These are phyloP conservation scores for Pavo muticus DNA, from an alignment of 2,113 vertebrate genomes.

Conservation along the genomic window DNA sequence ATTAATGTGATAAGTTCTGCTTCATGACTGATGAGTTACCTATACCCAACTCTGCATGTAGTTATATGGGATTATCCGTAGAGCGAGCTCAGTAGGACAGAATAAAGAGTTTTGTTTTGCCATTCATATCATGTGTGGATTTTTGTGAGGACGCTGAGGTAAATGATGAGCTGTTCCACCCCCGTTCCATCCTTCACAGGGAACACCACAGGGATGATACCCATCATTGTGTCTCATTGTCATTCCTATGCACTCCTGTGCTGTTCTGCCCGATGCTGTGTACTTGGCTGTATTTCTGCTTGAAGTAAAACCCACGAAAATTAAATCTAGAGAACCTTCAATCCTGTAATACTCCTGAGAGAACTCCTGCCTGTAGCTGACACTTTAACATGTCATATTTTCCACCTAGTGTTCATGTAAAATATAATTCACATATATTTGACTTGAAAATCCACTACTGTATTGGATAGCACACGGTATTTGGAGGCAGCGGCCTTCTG, in stretches of 20 bases:
- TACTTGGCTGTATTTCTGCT: not conserved
- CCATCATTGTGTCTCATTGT: accelerated
- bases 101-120: not conserved
- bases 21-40: not conserved
- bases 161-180: not conserved
- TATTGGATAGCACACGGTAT: not conserved
- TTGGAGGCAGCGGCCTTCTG: not conserved
- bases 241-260: not conserved
- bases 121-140: not conserved
- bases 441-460: not conserved
- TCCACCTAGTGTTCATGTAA: not conserved
- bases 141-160: not conserved
- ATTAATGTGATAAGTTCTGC: not conserved
- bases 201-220: not conserved
- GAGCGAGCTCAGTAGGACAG: accelerated
- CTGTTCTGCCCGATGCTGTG: not conserved
- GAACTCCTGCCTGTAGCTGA: not conserved
- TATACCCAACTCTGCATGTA: not conserved
- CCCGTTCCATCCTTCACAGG: not conserved
- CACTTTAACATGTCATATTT: not conserved
- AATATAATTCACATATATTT: not conserved
- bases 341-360: not conserved
- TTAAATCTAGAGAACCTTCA: not conserved
- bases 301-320: not conserved
- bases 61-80: accelerated